phyloP scores from a whole-genome alignment of 2,113 vertebrate species.

The Apodemus sylvaticus region DNA sequence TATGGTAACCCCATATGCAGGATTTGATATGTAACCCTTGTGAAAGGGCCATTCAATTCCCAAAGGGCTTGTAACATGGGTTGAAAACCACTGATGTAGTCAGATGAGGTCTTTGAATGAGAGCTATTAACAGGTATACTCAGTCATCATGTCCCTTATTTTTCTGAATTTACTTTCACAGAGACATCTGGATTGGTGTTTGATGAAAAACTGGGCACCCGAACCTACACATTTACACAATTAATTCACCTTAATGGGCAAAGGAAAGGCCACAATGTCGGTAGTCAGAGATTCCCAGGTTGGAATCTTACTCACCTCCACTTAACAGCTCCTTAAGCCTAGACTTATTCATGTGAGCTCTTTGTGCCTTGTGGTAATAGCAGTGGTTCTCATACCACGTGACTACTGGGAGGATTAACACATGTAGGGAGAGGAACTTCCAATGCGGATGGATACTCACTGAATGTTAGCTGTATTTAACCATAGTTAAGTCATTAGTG shows the following conservation, averaged over 20 bases:
- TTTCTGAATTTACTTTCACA: background rate
- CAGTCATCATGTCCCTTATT: background rate
- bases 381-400: background rate
- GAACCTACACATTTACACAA: background rate
- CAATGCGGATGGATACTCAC: background rate
- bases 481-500: background rate
- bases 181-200: background rate
- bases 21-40: background rate
- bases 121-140: background rate
- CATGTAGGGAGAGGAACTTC: background rate
- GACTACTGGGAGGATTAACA: background rate
- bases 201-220: background rate
- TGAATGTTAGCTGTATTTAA: background rate
- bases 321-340: background rate
- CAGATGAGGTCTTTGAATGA: background rate
- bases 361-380: conserved; percentile 13
- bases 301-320: background rate
- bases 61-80: background rate
- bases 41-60: background rate
- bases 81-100: background rate
- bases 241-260: background rate
- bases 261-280: background rate
- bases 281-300: background rate
- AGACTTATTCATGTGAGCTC: background rate
- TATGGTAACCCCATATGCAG: background rate